These are phyloP conservation scores for Ditylenchus weischeri DNA, from an alignment of 2,888 invertebrate genomes.

Conservation along the genomic window DNA sequence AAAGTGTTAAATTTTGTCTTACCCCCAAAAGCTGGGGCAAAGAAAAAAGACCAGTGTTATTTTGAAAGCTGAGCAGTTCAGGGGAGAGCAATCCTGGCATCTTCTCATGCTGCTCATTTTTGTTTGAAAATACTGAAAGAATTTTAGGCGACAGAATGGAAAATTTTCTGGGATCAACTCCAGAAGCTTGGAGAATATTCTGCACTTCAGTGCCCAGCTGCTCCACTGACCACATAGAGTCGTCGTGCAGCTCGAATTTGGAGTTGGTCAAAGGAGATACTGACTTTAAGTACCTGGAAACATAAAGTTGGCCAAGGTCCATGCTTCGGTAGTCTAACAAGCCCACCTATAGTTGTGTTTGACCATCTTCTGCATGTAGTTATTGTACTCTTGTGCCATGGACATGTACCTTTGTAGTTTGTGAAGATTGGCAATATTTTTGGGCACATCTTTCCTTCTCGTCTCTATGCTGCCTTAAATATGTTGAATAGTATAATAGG, in stretches of 20 bases:
- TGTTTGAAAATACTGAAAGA: neutral
- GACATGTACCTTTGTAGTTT: neutral
- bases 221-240: neutral
- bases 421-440: neutral
- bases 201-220: too few species aligned
- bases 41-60: neutral
- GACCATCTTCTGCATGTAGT: neutral
- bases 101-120: too few species aligned
- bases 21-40: slow-evolving; percentile 7
- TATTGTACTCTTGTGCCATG: slow-evolving; percentile 6
- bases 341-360: neutral
- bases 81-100: neutral
- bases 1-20: neutral
- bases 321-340: neutral
- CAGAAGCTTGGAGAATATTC: too few species aligned
- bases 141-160: slow-evolving; percentile 2
- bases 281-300: neutral
- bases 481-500: too few species aligned
- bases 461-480: too few species aligned
- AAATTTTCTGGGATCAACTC: neutral
- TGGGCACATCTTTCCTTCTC: neutral
- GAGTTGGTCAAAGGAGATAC: neutral
- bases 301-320: too few species aligned
- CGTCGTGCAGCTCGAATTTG: slow-evolving; percentile 1
- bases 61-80: neutral